Percentiles rank a stretch among this genome's conserved stretches.
Conservation (phyloP, 2,888 invertebrate genomes). For the Campopleginae sp. region DNA sequence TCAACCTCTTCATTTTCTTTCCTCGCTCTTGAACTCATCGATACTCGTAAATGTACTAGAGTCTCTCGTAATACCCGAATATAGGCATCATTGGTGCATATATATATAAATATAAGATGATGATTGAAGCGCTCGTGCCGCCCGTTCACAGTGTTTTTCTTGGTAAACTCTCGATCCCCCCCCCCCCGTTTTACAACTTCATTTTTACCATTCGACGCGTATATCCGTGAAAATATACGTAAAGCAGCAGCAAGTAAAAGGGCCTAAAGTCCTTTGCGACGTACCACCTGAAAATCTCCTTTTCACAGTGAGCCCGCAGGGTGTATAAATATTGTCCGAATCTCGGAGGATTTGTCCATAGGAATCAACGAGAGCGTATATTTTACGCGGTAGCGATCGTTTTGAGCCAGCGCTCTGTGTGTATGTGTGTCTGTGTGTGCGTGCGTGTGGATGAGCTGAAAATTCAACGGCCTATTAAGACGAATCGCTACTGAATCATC, state of each 20-base stretch:
- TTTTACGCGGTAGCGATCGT: constrained; percentile 50
- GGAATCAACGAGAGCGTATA: constrained; percentile 31
- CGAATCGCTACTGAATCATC: constrained; percentile 49
- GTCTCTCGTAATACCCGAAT: constrained; percentile 61
- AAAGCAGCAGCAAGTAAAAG: background rate
- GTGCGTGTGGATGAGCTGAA: too few species aligned
- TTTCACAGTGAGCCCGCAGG: background rate
- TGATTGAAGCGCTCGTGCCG: constrained; percentile 66
- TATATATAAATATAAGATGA: constrained; percentile 24
- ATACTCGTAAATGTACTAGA: constrained; percentile 64
- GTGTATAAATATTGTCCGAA: background rate
- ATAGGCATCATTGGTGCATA: constrained; percentile 50
- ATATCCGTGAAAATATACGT: background rate
- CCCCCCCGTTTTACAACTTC: constrained; percentile 24
- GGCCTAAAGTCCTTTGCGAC: background rate
- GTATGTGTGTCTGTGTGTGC: too few species aligned
- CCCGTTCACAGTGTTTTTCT: constrained; percentile 42
- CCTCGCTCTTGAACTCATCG: constrained; percentile 41
- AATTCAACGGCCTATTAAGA: constrained; percentile 54
- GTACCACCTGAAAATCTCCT: background rate
- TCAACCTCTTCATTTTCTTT: constrained; percentile 38
- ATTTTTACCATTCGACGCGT: background rate
- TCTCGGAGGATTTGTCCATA: constrained; percentile 8
- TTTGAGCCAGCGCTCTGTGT: constrained; percentile 10
- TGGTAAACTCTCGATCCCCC: constrained; percentile 47